Evolutionary conservation across 2,888 invertebrate genomes (phyloP), one percentile per base, ranked within the genome.

Genomic region (Tenthredo amoena): DNA sequence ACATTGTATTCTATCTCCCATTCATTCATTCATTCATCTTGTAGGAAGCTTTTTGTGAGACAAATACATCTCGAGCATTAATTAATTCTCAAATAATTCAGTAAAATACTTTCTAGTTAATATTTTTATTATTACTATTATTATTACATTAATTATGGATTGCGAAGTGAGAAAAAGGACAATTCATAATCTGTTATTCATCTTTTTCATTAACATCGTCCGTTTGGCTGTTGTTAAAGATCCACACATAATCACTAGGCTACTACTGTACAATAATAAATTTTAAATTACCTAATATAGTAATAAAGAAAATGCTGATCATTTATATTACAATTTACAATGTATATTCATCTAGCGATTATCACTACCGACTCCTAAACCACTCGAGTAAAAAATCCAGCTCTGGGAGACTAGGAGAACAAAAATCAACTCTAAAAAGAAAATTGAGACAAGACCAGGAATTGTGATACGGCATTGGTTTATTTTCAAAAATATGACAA

Each of bases 201-300:
- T 62, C 62, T 12, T 62, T 62, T 62, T 62, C 26, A 62, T 62
- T 7, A 26, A 26, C 5, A 55, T 55, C 77, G 55, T 77, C 55
- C 77, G 31, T 77, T 21, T 50, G 50, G 34, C 47, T 47, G 9
- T 68, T 68, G 65, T 71, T 50, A 47, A 86, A 87, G 88, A 89
- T 89, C 88, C 90, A 92, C 89, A 92, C 92, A 92, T 92, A 92
- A 92, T 92, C 92, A 92, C 89, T 92, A 92, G 92, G 91, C 86
- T 86, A 83, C 31, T 90, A 91, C 88, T 91, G 89, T 89, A 90
- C 88, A 88, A 89, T 89, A 90, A 90, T 89, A 83, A 89, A 89
- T 89, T 88, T 77, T 65, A 82, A 84, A 82, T 82, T 84, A 86
- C 86, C 74, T 84, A 86, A 86, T 82, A 84, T 55, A 85, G 47